Evolutionary conservation across 2,797 vertebrate species (phyloP), one percentile per base, ranked within the genome.

Genomic region (Gambelia wislizenii): DNA sequence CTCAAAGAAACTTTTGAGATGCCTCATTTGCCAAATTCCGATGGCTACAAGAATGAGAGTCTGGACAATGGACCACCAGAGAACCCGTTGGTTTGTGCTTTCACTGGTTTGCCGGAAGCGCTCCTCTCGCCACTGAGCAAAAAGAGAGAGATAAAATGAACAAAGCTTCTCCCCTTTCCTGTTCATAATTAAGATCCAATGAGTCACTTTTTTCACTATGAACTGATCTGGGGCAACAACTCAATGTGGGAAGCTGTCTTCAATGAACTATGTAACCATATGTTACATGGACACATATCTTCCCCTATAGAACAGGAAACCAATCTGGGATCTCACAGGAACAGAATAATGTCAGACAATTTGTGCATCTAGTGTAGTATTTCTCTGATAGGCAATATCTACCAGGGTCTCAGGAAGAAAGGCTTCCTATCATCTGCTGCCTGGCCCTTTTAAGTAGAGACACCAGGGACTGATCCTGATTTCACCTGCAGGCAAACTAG

Each of bases 31-130:
- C 98, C 98, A 99, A 95, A 98, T 98, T 14, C 98, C 98, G 22
- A 98, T 98, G 94, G 98, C 97, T 89, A 99, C 98, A 16, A 99
- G 97, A 94, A 99, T 99, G 86, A 99, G 97, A 0, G 98, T 99
- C 96, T 99, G 98, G 78, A 98, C 97, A 85, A 99, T 99, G 92
- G 98, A 99, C 98, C 98, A 99, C 98, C 98, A 99, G 25, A 99
- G 96, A 90, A 99, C 98, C 3, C 98, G 96, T 94, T 99, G 98
- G 96, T 98, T 99, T 91, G 98, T 99, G 96, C 98, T 98, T 91
- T 99, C 98, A 5, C 98, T 99, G 92, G 98, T 99, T 96, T 98
- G 98, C 81, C 98, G 97, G 96, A 99, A 99, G 90, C 98, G 98
- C 85, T 99, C 98, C 94, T 99, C 98, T 1, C 98, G 98, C 95